A percentile compares a stretch with the other conserved stretches of the same genome.
phyloP scores from a whole-genome alignment of 2,113 vertebrate genomes.

The Pachyramphus minor region DNA sequence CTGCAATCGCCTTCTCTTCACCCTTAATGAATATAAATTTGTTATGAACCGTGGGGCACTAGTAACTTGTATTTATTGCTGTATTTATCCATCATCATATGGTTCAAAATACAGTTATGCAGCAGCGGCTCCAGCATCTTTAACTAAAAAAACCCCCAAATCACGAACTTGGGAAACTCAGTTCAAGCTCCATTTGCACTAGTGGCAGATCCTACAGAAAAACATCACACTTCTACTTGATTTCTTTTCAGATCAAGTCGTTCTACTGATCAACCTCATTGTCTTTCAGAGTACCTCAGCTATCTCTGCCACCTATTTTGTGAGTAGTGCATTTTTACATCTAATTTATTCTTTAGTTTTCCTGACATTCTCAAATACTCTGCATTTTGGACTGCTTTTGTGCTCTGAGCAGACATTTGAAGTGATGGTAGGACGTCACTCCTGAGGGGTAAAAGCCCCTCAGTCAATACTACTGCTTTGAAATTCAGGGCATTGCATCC shows the following conservation, averaged over 20 bases:
- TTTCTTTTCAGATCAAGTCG: slow-evolving; percentile 1
- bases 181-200: neutral
- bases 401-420: neutral
- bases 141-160: neutral
- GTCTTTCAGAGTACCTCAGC: neutral
- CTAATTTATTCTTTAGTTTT: neutral
- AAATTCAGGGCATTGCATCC: neutral
- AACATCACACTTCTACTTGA: neutral
- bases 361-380: neutral
- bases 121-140: neutral
- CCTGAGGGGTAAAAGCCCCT: neutral
- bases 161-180: neutral
- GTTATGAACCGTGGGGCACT: neutral
- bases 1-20: neutral
- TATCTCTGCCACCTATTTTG: neutral
- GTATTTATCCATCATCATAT: neutral
- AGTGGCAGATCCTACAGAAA: neutral
- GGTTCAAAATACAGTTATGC: neutral
- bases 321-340: neutral
- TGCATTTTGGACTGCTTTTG: neutral
- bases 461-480: neutral
- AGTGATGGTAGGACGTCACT: neutral
- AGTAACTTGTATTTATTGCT: neutral
- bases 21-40: neutral
- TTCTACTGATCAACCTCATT: neutral